Evolutionary conservation across 1,140 invertebrate genomes (phyloP).

Genomic region (Phymastichus coffea): DNA sequence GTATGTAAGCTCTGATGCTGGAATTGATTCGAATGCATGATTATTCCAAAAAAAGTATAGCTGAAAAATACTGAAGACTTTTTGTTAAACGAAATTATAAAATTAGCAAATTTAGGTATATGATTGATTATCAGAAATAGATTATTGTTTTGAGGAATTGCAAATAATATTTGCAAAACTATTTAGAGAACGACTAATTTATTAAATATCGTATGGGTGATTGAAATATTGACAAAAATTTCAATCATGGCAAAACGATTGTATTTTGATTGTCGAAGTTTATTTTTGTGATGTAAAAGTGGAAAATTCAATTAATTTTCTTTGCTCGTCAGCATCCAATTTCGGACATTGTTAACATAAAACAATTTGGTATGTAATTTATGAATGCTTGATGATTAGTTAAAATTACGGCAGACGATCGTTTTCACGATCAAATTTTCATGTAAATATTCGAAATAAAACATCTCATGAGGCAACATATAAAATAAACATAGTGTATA

Average conservation of each 20-base stretch:
- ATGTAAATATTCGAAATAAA: conserved; percentile 20
- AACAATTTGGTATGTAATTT: conserved; percentile 2
- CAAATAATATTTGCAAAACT: background rate
- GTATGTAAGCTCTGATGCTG: conserved; percentile 21
- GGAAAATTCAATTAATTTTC: background rate
- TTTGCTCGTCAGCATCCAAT: background rate
- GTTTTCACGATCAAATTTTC: conserved; percentile 5
- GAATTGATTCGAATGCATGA: conserved; percentile 16
- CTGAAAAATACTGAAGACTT: conserved; percentile 2
- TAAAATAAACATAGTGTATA: conserved; percentile 6
- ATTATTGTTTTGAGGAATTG: background rate
- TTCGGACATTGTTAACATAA: conserved; percentile 11
- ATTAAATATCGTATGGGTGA: conserved; percentile 10
- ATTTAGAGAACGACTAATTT: too few relatives aligned
- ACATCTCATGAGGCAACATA: conserved; percentile 14
- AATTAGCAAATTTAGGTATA: background rate
- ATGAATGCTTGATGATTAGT: conserved; percentile 17
- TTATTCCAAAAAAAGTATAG: conserved; percentile 7
- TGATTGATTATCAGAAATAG: conserved; percentile 6
- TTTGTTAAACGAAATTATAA: conserved; percentile 15
- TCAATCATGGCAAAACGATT: background rate
- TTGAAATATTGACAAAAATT: conserved; percentile 2
- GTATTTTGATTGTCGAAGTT: background rate
- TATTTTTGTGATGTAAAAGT: conserved; percentile 3
- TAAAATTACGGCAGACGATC: conserved; percentile 10